Conservation (phyloP, 2,888 invertebrate species). For the Phyto melanocephala region DNA sequence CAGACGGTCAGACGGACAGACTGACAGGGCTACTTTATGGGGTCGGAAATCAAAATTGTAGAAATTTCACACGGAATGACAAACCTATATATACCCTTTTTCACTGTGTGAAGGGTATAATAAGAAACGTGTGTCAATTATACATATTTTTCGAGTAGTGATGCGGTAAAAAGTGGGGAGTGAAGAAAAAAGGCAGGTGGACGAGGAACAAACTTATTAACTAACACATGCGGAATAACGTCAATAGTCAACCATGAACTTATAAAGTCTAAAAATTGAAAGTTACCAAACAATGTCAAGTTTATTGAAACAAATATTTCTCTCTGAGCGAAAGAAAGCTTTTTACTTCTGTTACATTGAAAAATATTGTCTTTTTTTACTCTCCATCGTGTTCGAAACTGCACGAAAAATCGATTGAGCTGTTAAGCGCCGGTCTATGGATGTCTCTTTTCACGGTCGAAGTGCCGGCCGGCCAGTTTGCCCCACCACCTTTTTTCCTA, state of each 20-base stretch:
- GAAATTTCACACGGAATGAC: too few species aligned
- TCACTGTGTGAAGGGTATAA: too few species aligned
- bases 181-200: background rate
- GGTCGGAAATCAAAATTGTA: too few species aligned
- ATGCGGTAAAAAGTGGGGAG: background rate
- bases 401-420: constrained; percentile 68
- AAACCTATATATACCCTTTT: too few species aligned
- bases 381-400: constrained; percentile 38
- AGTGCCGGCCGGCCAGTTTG: constrained; percentile 49
- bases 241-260: constrained; percentile 63
- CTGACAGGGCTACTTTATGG: too few species aligned
- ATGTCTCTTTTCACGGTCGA: constrained; percentile 27
- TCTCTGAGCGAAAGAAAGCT: constrained; percentile 32
- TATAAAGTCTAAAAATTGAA: constrained; percentile 22
- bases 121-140: too few species aligned
- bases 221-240: constrained; percentile 31
- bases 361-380: background rate
- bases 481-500: too few species aligned
- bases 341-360: constrained; percentile 33
- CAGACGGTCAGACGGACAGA: too few species aligned
- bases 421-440: constrained; percentile 63
- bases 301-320: constrained; percentile 59
- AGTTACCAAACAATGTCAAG: constrained; percentile 51
- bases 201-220: background rate
- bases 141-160: background rate